Base-by-base conservation (phyloP, 2,797 vertebrate species). In the Gymnopithys bicolor region DNA sequence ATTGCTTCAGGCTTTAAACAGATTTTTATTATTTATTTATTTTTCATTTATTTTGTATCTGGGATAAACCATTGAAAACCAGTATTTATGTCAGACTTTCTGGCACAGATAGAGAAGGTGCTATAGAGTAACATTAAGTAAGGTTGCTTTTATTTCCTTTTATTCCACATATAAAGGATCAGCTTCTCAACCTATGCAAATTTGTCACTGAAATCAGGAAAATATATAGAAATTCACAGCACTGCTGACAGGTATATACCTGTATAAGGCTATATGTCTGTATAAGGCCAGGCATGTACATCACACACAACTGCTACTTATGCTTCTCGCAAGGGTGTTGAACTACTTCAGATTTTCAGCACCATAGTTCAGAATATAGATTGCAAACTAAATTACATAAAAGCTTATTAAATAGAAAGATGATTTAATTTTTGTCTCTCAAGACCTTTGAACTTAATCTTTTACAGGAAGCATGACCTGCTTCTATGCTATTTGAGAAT, bases 321-420 rank as follows among this genome's bases (percentile, higher is more conserved):
- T 67, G 74, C 35, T 81, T 19, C n/a, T 73, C 71, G 11, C 15
- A 78, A 88, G 64, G 51, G 66, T 70, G 53, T 83, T 89, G 79
- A 85, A 81, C 32, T 68, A 25, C 16, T 87, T 77, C 49, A 62
- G 66, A 53, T 81, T 93, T 96, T 87, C 60, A 53, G 39, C 71
- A 46, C 22, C 24, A 9, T 27, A 71, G 46, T 49, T 90, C 60
- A 86, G 66, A 78, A 85, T 80, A 88, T 13, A 94, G 45, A 91
- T 71, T 68, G 37, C 41, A 92, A 90, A 81, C 66, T 75, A 71
- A 93, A 95, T 91, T 77, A 84, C 46, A 83, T 90, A 90, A 86
- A 58, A 86, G 35, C 35, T 83, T 91, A 76, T 83, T 91, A 76
- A 91, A 91, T 27, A 73, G 75, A 87, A 70, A 89, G 52, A 67